A percentile compares a stretch with the other conserved stretches of the same genome.
Evolutionary conservation across 2,888 invertebrate species (phyloP).

Genomic region (Panzeria rudis): DNA sequence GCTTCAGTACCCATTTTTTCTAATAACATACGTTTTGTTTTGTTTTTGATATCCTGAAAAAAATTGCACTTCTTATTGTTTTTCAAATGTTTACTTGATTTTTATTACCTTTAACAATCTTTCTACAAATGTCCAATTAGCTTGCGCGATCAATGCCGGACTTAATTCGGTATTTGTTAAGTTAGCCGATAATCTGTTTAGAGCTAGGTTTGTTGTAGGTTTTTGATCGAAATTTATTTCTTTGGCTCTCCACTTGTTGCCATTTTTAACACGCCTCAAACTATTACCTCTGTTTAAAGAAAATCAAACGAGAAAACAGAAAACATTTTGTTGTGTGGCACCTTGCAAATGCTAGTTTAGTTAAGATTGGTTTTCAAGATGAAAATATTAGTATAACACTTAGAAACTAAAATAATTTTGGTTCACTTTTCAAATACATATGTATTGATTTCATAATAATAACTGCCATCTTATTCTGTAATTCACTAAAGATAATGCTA

Average conservation of each 20-base stretch:
- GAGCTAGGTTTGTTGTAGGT: constrained; percentile 78
- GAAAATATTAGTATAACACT: constrained; percentile 14
- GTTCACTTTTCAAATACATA: neutral
- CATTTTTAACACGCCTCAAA: constrained; percentile 86
- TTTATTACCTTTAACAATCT: constrained; percentile 93
- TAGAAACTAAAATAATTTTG: constrained; percentile 12
- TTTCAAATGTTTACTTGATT: neutral
- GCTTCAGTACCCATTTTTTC: constrained; percentile 99
- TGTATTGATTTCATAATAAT: neutral
- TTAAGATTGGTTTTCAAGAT: constrained; percentile 33
- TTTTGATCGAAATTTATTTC: constrained; percentile 86
- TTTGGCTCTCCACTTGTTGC: constrained; percentile 87
- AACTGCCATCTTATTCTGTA: no score
- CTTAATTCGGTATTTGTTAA: constrained; percentile 85
- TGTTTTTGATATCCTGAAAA: constrained; percentile 92
- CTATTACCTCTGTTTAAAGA: constrained; percentile 84
- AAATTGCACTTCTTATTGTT: constrained; percentile 11
- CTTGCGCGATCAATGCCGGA: constrained; percentile 96
- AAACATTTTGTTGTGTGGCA: constrained; percentile 71
- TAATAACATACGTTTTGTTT: constrained; percentile 99
- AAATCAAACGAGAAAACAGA: constrained; percentile 56
- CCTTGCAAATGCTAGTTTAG: constrained; percentile 55
- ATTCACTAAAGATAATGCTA: no score
- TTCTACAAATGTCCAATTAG: constrained; percentile 99
- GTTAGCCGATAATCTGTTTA: constrained; percentile 82